Evolutionary conservation across 2,113 vertebrate genomes (phyloP).

Genomic region (Vanacampus margaritifer): DNA sequence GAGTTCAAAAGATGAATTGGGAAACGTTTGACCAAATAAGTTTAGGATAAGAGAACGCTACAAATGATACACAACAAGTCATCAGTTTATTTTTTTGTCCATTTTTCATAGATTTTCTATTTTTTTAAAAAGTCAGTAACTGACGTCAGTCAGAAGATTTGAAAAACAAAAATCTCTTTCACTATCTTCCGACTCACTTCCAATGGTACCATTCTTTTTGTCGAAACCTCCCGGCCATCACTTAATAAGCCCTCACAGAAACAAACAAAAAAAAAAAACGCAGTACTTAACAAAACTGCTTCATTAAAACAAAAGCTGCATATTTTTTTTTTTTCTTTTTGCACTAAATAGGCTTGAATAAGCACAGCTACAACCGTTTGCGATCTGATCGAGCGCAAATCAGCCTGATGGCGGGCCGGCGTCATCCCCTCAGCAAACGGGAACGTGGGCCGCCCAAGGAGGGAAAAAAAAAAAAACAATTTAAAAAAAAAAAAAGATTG

Average conservation of each 20-base stretch:
- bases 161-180: constrained; percentile 42
- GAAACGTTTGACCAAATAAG: neutral
- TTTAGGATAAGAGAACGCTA: constrained; percentile 51
- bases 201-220: constrained; percentile 72
- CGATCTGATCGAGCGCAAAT: constrained; percentile 27
- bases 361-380: constrained; percentile 63
- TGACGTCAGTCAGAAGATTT: constrained; percentile 70
- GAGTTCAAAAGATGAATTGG: neutral
- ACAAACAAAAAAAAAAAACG: constrained; percentile 50
- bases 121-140: constrained; percentile 69
- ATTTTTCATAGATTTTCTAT: constrained; percentile 43
- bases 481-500: constrained; percentile 51
- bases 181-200: constrained; percentile 61
- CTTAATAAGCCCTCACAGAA: constrained; percentile 33
- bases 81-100: constrained; percentile 55
- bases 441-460: constrained; percentile 20
- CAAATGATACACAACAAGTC: constrained; percentile 63
- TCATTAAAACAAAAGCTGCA: constrained; percentile 72
- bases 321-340: constrained; percentile 37
- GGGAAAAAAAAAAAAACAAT: neutral
- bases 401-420: constrained; percentile 30
- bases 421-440: constrained; percentile 26
- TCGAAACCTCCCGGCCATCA: constrained; percentile 31
- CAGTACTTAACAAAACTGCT: constrained; percentile 63
- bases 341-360: constrained; percentile 71